Conservation (phyloP, 2,113 vertebrate genomes). For the Anolis carolinensis region DNA sequence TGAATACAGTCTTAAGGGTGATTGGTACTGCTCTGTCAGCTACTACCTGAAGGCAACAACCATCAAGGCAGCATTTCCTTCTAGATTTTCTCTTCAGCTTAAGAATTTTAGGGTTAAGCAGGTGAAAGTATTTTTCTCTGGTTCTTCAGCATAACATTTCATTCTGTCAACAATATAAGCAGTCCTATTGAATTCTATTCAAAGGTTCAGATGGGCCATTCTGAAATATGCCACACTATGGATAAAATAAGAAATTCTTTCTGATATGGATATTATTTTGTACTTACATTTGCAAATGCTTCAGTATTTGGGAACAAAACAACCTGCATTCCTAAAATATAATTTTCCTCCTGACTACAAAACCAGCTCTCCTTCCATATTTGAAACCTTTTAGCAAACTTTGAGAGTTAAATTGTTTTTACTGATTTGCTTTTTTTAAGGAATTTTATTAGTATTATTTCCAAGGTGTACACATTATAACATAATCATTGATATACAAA, state of each 20-base stretch:
- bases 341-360: neutral
- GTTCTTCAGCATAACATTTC: neutral
- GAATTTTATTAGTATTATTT: too few species aligned
- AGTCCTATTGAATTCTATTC: neutral
- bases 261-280: too few species aligned
- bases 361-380: neutral
- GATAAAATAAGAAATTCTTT: neutral
- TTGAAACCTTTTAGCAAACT: neutral
- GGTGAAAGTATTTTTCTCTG: neutral
- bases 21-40: neutral
- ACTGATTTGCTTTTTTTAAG: fast-evolving
- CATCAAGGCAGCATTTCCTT: neutral
- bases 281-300: neutral
- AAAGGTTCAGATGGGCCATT: neutral
- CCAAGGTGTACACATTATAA: too few species aligned
- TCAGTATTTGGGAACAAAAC: neutral
- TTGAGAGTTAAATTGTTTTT: neutral
- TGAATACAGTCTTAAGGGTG: neutral
- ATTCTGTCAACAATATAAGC: neutral
- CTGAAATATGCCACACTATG: neutral
- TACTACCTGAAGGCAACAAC: neutral
- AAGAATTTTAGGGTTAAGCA: neutral
- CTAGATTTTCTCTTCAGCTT: neutral
- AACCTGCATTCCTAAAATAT: neutral
- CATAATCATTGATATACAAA: too few species aligned